Evolutionary conservation across 2,888 invertebrate genomes (phyloP), one percentile per base, ranked within the genome.

Genomic region (Deilephila elpenor): DNA sequence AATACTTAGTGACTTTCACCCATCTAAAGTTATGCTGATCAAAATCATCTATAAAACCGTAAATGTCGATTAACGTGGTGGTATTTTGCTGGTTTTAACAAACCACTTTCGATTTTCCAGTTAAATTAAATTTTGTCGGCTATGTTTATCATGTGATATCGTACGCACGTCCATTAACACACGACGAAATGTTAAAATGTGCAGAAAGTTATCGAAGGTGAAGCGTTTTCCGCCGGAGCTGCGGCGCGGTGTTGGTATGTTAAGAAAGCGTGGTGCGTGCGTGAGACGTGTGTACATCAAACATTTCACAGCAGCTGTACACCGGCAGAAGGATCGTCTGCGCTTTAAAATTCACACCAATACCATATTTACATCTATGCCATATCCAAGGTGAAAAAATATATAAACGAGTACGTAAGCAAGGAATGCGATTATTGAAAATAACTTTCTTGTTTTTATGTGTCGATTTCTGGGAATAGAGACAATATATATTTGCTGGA

Each of bases 231-330:
- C 85, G 84, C 84, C 81, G 77, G 67, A 67, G 25, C 25, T 11
- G 44, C 64, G 44, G 82, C 78, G 84, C 79, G 75, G 77, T 80
- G 83, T 82, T 79, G 83, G 87, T 81, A 84, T 88, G 87, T 86
- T 86, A 86, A 87, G 88, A 87, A 87, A 87, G 87, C 86, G 87
- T 86, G 84, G 77, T 79, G 74, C 71, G 75, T 77, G 51, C 75
- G 78, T 75, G 75, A 80, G 75, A 77, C 56, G 56, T 56, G 56
- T 56, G 56, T 76, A 79, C 78, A 80, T 79, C 75, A 79, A 78
- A 78, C 67, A 79, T 81, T 81, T 82, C 80, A 82, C 79, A 80
- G 74, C 74, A 75, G 72, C 75, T 81, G 77, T 79, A 81, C 82
- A 79, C 78, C 75, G 77, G 77, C 78, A 75, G 77, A 74, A 73